phyloP scores from a whole-genome alignment of 2,888 invertebrate genomes.

The Limnephilus auricula region DNA sequence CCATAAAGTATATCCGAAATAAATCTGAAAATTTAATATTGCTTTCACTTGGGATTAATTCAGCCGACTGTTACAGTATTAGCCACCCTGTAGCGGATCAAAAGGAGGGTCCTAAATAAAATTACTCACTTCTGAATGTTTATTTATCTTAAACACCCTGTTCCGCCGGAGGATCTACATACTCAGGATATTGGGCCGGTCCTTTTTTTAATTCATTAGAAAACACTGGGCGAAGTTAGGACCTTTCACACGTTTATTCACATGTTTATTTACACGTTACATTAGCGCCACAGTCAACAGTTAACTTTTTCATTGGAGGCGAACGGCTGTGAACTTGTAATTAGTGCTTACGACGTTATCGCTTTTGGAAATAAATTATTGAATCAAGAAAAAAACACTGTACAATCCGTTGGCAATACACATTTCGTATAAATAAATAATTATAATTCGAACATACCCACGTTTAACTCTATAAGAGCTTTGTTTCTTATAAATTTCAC shows the following conservation, averaged over 20 bases:
- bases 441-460: too few species aligned
- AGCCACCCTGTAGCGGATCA: slow-evolving; percentile 4
- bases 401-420: not conserved
- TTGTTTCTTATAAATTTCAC: too few species aligned
- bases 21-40: slow-evolving; percentile 20
- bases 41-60: not conserved
- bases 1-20: not conserved
- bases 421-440: not conserved
- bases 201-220: slow-evolving; percentile 38
- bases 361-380: not conserved
- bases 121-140: slow-evolving; percentile 58
- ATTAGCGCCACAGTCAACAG: slow-evolving; percentile 21
- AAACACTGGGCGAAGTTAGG: not conserved
- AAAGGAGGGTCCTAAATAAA: slow-evolving; percentile 54
- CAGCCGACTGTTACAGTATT: not conserved
- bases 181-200: not conserved
- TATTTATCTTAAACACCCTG: slow-evolving; percentile 53
- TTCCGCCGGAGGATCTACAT: slow-evolving; percentile 18
- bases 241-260: not conserved
- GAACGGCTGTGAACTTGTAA: not conserved
- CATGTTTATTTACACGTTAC: slow-evolving; percentile 25
- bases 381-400: not conserved
- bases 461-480: too few species aligned
- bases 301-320: slow-evolving; percentile 11
- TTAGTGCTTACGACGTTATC: not conserved